phyloP scores from a whole-genome alignment of 2,797 vertebrate genomes.

The Trichosurus vulpecula region DNA sequence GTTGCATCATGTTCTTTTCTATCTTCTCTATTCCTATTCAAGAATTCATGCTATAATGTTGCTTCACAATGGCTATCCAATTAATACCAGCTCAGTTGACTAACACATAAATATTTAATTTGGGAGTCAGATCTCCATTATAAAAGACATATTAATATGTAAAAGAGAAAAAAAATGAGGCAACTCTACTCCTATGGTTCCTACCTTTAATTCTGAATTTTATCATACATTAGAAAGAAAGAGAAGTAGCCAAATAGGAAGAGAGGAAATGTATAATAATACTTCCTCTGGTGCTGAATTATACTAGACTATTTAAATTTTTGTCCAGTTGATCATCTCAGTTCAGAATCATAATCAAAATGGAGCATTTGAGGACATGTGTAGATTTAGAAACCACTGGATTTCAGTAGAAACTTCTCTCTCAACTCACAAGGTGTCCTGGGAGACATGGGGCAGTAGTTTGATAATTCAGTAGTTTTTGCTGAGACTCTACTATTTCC shows the following conservation, averaged over 20 bases:
- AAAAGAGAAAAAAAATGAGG: constrained; percentile 7
- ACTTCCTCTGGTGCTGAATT: not conserved
- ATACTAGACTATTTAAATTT: not conserved
- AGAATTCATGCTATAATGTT: too few species aligned
- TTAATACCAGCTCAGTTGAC: not conserved
- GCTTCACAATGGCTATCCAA: too few species aligned
- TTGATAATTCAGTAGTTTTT: not conserved
- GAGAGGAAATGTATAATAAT: not conserved
- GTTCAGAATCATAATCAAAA: too few species aligned
- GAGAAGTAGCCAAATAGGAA: not conserved
- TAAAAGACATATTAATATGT: not conserved
- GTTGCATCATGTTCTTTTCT: too few species aligned
- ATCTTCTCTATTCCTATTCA: too few species aligned
- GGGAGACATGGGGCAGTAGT: not conserved
- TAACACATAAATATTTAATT: not conserved
- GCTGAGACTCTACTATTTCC: not conserved
- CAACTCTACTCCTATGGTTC: not conserved
- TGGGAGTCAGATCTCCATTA: constrained; percentile 9
- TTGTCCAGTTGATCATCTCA: not conserved
- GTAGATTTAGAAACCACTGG: not conserved
- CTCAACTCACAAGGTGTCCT: too few species aligned
- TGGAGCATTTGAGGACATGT: not conserved
- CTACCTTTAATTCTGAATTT: not conserved
- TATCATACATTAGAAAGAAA: not conserved
- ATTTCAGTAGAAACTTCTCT: too few species aligned